These are phyloP conservation scores for Malurus alboscapulatus DNA, from an alignment of 2,113 vertebrate genomes.

Conservation along the genomic window DNA sequence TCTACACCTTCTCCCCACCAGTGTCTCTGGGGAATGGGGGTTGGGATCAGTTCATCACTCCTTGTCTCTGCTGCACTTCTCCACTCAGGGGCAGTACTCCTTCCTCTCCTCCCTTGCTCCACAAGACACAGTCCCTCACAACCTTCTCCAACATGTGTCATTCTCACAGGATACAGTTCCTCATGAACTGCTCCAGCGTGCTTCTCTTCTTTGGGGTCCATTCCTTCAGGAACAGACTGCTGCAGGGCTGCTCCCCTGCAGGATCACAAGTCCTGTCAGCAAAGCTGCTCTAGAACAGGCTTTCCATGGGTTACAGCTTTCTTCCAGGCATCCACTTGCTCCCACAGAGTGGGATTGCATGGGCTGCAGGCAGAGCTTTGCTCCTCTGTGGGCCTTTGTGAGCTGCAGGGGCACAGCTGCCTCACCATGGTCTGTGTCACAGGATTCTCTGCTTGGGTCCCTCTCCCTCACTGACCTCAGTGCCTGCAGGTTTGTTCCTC, in stretches of 20 bases:
- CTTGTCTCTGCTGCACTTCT: not conserved
- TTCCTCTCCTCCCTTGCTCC: not conserved
- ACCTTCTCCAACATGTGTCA: not conserved
- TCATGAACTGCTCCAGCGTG: not conserved
- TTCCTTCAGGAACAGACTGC: not conserved
- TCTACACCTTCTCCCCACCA: not conserved
- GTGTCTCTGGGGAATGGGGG: not conserved
- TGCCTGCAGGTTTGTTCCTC: not conserved
- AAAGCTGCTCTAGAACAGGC: not conserved
- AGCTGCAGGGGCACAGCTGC: not conserved
- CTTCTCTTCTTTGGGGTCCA: too few species aligned
- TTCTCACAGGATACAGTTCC: not conserved
- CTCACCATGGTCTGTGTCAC: not conserved
- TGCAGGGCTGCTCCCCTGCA: not conserved
- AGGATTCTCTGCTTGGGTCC: not conserved
- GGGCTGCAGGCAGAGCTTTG: not conserved
- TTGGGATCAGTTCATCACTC: not conserved
- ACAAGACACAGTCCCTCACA: not conserved
- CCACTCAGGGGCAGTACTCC: not conserved
- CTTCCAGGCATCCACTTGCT: not conserved
- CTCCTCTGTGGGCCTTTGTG: not conserved
- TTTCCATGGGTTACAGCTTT: not conserved
- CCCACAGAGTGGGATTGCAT: too few species aligned
- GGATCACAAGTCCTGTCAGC: not conserved
- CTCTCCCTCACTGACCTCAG: not conserved